A percentile compares a stretch with the other conserved stretches of the same genome.
Evolutionary conservation across 1,140 invertebrate species (phyloP).

Genomic region (Sipha flava): DNA sequence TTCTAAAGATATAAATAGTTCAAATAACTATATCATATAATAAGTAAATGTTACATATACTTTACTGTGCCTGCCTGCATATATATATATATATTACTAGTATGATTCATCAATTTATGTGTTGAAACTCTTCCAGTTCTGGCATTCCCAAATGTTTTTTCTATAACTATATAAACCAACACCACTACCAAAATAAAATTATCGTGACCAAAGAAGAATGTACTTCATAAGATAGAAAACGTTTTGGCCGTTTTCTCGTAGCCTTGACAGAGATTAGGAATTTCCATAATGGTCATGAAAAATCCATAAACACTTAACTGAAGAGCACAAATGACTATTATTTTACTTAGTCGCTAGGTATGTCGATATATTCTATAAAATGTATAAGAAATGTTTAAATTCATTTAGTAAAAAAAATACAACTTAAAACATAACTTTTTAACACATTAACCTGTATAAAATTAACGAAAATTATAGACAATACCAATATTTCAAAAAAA

Average conservation of each 20-base stretch:
- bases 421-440: too few relatives aligned
- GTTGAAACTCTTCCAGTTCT: background rate
- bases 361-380: too few relatives aligned
- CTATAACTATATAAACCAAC: background rate
- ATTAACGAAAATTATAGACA: too few relatives aligned
- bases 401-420: too few relatives aligned
- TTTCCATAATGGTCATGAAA: conserved; percentile 8
- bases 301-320: background rate
- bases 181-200: background rate
- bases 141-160: conserved; percentile 6
- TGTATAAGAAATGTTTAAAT: too few relatives aligned
- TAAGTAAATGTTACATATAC: too few relatives aligned
- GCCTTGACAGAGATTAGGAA: conserved; percentile 2
- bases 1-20: too few relatives aligned
- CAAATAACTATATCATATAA: too few relatives aligned
- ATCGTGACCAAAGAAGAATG: conserved; percentile 18
- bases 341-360: background rate
- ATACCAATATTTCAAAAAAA: too few relatives aligned
- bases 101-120: background rate
- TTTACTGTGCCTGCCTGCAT: too few relatives aligned
- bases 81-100: background rate
- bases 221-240: background rate
- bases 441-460: too few relatives aligned
- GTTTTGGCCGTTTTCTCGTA: background rate
- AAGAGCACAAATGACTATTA: background rate